Evolutionary conservation across 2,888 invertebrate species (phyloP).

Genomic region (Meta bourneti): DNA sequence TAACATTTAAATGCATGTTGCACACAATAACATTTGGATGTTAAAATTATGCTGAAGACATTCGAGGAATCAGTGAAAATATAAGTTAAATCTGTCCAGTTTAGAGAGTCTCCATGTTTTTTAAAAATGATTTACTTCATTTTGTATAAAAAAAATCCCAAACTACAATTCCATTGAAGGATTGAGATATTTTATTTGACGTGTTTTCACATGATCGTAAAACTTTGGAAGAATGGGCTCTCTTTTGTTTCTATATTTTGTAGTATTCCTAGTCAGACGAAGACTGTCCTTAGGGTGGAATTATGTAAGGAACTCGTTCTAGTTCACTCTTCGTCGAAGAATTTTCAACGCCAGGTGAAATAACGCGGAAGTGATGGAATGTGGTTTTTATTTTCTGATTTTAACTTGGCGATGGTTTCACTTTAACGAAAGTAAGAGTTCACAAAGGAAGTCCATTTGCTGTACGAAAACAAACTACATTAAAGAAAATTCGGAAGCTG

Average conservation of each 20-base stretch:
- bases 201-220: neutral
- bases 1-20: too few species aligned
- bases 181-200: neutral
- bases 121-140: too few species aligned
- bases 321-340: neutral
- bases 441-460: neutral
- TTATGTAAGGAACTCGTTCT: neutral
- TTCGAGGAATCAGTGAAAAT: too few species aligned
- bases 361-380: neutral
- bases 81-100: too few species aligned
- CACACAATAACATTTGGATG: too few species aligned
- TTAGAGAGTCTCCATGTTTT: too few species aligned
- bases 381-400: neutral
- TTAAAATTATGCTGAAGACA: too few species aligned
- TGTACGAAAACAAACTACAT: neutral
- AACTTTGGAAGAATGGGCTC: neutral
- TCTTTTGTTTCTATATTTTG: neutral
- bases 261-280: neutral
- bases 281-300: too few species aligned
- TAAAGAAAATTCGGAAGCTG: neutral
- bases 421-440: neutral
- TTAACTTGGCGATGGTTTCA: neutral
- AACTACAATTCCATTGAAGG: neutral
- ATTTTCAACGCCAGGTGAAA: conserved; percentile 12
- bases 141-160: too few species aligned